Evolutionary conservation across 2,888 invertebrate species (phyloP), one percentile per base, ranked within the genome.

Genomic region (Heliconius hortense): DNA sequence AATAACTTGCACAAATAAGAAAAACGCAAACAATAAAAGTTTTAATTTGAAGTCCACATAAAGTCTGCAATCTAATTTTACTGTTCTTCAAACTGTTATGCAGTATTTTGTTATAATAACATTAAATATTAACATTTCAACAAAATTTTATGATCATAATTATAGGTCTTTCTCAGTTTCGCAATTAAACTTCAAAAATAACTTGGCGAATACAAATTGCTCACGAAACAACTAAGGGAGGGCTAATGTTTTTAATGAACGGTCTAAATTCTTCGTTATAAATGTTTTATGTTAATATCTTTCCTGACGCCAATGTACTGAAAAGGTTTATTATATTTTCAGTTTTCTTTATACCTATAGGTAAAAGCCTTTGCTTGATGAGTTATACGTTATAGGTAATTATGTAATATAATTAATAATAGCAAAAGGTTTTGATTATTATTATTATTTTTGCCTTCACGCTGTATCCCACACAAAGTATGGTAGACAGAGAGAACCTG

Each of bases 261-360:
- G 84, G 84, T 86, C 85, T 86, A 82, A 87, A 86, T 84, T 82
- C 82, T 86, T 85, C 85, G 85, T 87, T 86, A 87, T 83, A 80
- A 78, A 48, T 66, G 66, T 66, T 66, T 71, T 66, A 39, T 35
- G 71, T 53, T 72, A 39, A 35, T 64, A 64, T 64, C 28, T 64
- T 63, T 63, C 28, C 64, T 53, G 59, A 56, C 68, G 53, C 28
- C 24, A 39, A 39, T 35, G 31, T 60, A 59, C 18, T n/a, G 28
- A 26, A 59, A 56, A 28, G 4, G 31, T n/a, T n/a, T n/a, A n/a
- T n/a, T n/a, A n/a, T 31, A 39, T 39, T 66, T 21, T 64, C 15
- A 15, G 24, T 24, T 66, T 43, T 24, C 13, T 60, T 5, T 2
- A 13, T 24, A n/a, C 24, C 11, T 59, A 4, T 56, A n/a, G 10